Percentiles rank a stretch among this genome's conserved stretches.
Evolutionary conservation across 2,113 vertebrate species (phyloP).

Genomic region (Erythrocercus mccallii): DNA sequence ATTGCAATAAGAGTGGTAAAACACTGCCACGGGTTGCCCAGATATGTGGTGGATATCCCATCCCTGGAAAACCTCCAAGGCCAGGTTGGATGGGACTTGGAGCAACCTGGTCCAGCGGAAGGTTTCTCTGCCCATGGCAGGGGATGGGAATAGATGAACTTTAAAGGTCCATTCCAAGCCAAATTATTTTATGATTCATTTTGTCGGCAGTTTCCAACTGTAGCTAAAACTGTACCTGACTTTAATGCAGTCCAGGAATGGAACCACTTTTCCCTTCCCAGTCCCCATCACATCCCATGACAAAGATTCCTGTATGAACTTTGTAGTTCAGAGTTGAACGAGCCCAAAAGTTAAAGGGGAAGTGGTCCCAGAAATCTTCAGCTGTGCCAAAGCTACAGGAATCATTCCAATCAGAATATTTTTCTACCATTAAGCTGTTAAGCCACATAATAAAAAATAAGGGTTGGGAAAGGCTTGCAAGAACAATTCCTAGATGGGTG

Average conservation of each 20-base stretch:
- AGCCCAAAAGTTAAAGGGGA: neutral
- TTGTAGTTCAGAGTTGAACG: neutral
- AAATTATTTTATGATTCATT: neutral
- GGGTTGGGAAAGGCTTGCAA: neutral
- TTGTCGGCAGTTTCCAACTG: neutral
- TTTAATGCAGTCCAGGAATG: neutral
- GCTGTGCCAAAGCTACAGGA: neutral
- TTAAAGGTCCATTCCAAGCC: neutral
- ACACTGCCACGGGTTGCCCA: fast-evolving
- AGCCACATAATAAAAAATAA: neutral
- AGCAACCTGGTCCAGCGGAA: neutral
- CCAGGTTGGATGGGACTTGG: neutral
- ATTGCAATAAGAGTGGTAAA: fast-evolving
- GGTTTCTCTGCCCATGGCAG: neutral
- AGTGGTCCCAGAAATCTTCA: neutral
- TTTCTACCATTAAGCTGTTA: neutral
- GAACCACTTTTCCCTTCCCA: neutral
- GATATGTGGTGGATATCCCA: neutral
- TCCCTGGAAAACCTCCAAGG: neutral
- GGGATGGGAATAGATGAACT: neutral
- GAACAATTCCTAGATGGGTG: neutral
- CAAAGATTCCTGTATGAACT: neutral
- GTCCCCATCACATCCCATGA: neutral
- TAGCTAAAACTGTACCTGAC: neutral
- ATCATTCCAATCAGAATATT: neutral